Conservation (phyloP, 2,797 vertebrate species). For the Cyclura pinguis region DNA sequence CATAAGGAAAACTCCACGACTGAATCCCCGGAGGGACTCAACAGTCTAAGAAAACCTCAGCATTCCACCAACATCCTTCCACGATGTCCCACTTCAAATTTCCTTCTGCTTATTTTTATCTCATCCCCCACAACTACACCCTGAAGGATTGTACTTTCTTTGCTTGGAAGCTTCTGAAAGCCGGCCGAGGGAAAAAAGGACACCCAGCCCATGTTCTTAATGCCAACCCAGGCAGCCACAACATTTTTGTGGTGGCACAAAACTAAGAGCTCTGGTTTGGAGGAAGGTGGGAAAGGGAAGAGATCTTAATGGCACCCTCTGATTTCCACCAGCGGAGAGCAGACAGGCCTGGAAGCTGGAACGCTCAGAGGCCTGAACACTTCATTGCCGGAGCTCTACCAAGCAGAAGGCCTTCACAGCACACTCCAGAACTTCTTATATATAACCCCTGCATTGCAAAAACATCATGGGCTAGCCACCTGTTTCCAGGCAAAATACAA, state of each 20-base stretch:
- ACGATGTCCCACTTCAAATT: background rate
- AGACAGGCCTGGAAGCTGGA: no score
- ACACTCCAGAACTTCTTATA: background rate
- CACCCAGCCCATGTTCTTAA: background rate
- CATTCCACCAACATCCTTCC: conserved; percentile 12
- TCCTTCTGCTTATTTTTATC: background rate
- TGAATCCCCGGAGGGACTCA: background rate
- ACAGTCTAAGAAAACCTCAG: background rate
- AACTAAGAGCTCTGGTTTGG: background rate
- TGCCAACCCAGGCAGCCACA: background rate
- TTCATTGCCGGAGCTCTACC: background rate
- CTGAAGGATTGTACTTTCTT: conserved; percentile 6
- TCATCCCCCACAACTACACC: conserved; percentile 2
- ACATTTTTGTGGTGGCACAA: accelerated
- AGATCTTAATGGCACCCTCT: background rate
- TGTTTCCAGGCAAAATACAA: no score
- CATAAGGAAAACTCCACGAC: background rate
- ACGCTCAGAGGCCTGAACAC: background rate
- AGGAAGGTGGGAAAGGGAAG: no score
- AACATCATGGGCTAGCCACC: no score
- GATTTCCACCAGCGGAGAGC: background rate
- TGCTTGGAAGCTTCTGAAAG: accelerated
- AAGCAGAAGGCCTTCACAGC: background rate
- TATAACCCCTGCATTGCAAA: no score
- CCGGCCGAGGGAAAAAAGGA: conserved; percentile 9